Evolutionary conservation across 2,113 vertebrate genomes (phyloP), one percentile per base, ranked within the genome.

Genomic region (Chlamydotis undulata): DNA sequence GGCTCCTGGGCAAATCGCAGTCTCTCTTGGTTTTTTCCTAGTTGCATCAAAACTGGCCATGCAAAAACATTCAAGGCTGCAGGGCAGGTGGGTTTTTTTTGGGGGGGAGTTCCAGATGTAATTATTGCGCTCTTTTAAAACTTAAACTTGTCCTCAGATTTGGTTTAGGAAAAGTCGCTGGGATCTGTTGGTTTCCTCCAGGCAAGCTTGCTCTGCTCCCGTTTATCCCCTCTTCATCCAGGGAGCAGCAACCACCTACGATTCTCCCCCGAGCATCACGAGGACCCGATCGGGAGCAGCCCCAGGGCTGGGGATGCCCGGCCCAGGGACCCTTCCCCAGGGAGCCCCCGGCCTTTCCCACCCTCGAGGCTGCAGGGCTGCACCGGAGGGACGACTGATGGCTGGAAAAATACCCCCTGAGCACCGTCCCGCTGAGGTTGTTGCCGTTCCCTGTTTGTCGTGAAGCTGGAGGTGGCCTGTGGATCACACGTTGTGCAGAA

Each of bases 401-500:
- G 78, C 91, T 97, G 96, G 94, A 96, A 94, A 96, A 92, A 87
- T 79, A 47, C 71, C 87, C 83, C 82, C 88, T 13, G 47, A 95
- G 87, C 94, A 74, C 96, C 37, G 95, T 98, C 93, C 93, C 96
- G 89, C 98, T 98, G 98, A 97, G 97, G 95, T 97, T 98, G 87
- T 94, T 96, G 97, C 96, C 41, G 83, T 97, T 98, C 89, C 95
- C 96, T 91, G 95, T 97, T 97, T 88, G 91, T 97, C 84, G 96
- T 98, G 97, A 97, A 80, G 96, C 98, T 97, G 94, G 91, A 97
- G 96, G 96, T 97, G 96, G 86, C 97, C 96, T 93, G 96, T 98
- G 96, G 96, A 97, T 97, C 97, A 97, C 94, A 93, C 87, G 21
- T 97, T 92, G 97, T 98, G 97, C 95, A 93, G 93, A 97, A 98